Conservation (phyloP, 2,888 invertebrate genomes). For the Micoletzkya japonica region DNA sequence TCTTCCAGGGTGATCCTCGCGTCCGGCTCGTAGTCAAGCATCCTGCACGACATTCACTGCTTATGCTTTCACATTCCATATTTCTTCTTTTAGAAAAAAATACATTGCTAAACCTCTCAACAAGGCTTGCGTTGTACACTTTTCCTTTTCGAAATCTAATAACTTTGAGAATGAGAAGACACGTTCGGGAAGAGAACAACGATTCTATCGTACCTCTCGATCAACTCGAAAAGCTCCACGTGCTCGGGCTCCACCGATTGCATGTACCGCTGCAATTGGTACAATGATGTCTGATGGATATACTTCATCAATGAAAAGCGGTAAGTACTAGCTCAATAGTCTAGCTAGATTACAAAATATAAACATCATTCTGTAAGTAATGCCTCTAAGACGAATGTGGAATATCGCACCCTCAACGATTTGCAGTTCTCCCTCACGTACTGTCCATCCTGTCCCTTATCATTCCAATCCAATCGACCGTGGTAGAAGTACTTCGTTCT, state of each 20-base stretch:
- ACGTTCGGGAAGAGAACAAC: no score
- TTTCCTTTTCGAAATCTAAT: no score
- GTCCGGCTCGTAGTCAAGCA: slow-evolving; percentile 95
- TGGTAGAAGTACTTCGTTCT: slow-evolving; percentile 98
- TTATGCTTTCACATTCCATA: neutral
- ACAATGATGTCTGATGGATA: neutral
- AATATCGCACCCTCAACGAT: slow-evolving; percentile 81
- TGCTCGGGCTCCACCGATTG: slow-evolving; percentile 86
- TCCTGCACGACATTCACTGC: slow-evolving; percentile 64
- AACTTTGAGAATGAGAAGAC: no score
- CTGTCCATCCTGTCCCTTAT: slow-evolving; percentile 90
- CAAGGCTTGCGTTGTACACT: no score
- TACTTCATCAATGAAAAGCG: neutral
- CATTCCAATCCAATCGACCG: slow-evolving; percentile 96
- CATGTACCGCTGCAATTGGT: slow-evolving; percentile 79
- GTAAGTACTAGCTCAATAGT: neutral
- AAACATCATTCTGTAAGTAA: slow-evolving; percentile 3
- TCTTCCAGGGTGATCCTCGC: slow-evolving; percentile 85
- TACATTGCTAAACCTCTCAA: no score
- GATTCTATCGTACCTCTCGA: slow-evolving; percentile 71
- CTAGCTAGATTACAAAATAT: neutral
- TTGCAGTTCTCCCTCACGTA: slow-evolving; percentile 98
- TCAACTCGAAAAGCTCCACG: slow-evolving; percentile 87
- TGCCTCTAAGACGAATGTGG: no score
- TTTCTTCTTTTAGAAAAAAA: no score